A percentile compares a stretch with the other conserved stretches of the same genome.
phyloP scores from a whole-genome alignment of 1,140 invertebrate genomes.

The Heliconius nattereri region DNA sequence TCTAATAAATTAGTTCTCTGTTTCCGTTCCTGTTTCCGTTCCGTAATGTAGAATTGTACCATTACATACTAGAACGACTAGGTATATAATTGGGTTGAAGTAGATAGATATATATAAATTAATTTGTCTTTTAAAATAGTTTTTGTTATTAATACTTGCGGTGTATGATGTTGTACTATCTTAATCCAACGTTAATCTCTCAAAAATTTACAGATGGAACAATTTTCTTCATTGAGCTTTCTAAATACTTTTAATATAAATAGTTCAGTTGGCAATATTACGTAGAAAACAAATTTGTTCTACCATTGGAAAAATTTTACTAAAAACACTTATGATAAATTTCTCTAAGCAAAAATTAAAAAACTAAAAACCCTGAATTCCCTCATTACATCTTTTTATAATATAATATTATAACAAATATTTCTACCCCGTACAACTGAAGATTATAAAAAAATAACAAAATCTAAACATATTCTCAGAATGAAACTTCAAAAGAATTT shows the following conservation, averaged over 20 bases:
- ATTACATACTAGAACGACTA: no score
- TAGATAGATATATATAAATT: background rate
- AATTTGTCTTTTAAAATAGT: background rate
- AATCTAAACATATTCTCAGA: background rate
- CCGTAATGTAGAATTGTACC: background rate
- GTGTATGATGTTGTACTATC: background rate
- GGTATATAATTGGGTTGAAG: no score
- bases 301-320: no score
- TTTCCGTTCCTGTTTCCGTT: background rate
- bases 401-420: background rate
- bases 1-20: no score
- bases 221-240: no score
- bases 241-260: no score
- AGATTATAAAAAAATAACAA: background rate
- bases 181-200: background rate
- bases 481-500: background rate
- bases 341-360: background rate
- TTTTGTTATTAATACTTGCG: background rate
- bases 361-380: no score
- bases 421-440: background rate
- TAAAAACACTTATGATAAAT: no score
- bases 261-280: no score
- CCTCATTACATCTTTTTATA: no score
- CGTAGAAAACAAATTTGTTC: no score
- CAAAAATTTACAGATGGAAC: background rate